phyloP scores from a whole-genome alignment of 30 jellyfish, hydroid and myxozoan genomes.

The Pelagia noctiluca region DNA sequence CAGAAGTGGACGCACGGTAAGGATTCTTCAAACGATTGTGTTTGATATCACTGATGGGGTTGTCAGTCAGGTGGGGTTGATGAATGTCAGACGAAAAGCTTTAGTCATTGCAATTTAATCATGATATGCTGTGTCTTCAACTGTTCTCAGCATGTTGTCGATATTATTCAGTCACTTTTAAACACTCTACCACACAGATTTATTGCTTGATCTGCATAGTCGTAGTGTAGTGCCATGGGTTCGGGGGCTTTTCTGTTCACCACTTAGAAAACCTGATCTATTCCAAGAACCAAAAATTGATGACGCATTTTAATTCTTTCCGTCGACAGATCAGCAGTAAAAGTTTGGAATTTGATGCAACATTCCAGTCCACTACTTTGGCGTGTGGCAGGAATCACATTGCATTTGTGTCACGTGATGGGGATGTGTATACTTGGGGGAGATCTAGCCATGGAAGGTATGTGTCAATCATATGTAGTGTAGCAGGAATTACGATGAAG shows the following conservation, averaged over 20 bases:
- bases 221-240: no score
- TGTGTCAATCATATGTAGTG: not conserved
- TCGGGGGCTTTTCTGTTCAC: not conserved
- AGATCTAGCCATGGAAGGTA: constrained; percentile 91
- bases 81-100: not conserved
- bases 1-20: constrained; percentile 44
- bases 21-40: not conserved
- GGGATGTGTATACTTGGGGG: constrained; percentile 96
- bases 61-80: not conserved
- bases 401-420: constrained; percentile 78
- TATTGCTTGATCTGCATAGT: no score
- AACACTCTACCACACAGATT: no score
- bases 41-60: not conserved
- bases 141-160: no score
- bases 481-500: no score
- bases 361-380: constrained; percentile 37
- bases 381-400: constrained; percentile 93
- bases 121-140: no score
- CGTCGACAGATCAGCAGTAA: constrained; percentile 45
- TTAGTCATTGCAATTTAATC: no score
- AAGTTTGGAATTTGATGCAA: constrained; percentile 51
- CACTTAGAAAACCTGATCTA: not conserved
- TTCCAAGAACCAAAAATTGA: not conserved
- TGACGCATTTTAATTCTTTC: not conserved
- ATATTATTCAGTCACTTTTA: no score